Evolutionary conservation across 2,113 vertebrate species (phyloP), one percentile per base, ranked within the genome.

Genomic region (Phrynosoma platyrhinos): DNA sequence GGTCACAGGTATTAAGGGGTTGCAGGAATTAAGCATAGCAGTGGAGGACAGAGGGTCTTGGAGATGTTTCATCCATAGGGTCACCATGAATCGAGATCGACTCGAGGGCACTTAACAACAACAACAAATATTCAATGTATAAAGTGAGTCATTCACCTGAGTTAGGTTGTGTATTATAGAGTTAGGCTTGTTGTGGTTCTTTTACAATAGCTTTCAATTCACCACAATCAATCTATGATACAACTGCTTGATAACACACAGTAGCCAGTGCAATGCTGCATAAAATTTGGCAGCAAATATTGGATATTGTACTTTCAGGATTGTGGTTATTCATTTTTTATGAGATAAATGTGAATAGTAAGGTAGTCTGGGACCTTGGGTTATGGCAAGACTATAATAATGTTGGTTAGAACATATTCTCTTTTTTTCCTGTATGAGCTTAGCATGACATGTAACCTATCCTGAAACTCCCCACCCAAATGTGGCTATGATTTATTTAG

Each of bases 401-500:
- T 79, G 85, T 69, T 84, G 92, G 88, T 69, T 83, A 47, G 62
- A 86, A 82, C 87, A 71, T 74, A 3, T 89, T 80, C 89, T 93
- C 88, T 83, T 23, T 52, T 71, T 93, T 88, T 91, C 52, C 62
- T 92, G 85, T 90, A 79, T 94, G 91, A 92, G 76, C 89, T 94
- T 94, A 92, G 90, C 87, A 90, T 94, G 92, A 88, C 85, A 92
- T 47, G 74, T 82, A 78, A 69, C 84, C 64, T 81, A 20, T 47
- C 58, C 71, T 87, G 16, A 88, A 83, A 86, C 40, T 90, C 90
- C 74, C 77, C 83, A 88, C 69, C 92, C 93, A 91, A 82, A 75
- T 0, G 0, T 86, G 81, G n/a, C 93, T 90, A 94, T 94, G 93
- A 96, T 94, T 96, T 95, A 95, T 92, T 94, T 88, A 94, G 87